Base-by-base conservation (phyloP, 2,113 vertebrate genomes). In the Neotragus pygmaeus region DNA sequence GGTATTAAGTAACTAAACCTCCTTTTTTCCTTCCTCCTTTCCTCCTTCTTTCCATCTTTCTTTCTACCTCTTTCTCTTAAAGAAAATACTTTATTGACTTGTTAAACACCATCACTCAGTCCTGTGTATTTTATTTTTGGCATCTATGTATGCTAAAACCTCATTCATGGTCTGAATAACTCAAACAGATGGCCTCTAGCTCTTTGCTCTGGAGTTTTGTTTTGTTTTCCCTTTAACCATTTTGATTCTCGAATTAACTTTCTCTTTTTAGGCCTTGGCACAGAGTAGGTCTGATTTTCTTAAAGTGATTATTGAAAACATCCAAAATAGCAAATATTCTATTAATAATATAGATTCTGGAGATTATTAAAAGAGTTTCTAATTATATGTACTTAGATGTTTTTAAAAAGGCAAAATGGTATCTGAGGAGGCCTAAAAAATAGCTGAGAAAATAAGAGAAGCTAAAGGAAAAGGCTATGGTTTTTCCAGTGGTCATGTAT, bases 201-300 rank as follows among this genome's bases (percentile, higher is more conserved):
- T 75, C 33, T 90, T 82, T 43, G 11, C 43, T 53, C 15, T 88
- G 66, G 70, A 64, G 49, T 85, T 90, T 81, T 81, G 55, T 70
- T 86, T 57, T 75, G 19, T 93, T 91, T 45, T 77, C 5, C 19
- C 6, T 94, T 43, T 60, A 25, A 93, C 75, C n/a, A 39, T 93
- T 80, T 83, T 96, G 62, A 53, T 51, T 75, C 58, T 92, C 57
- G 81, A 70, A 83, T 80, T 84, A 94, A 83, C 57, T 39, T 91
- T 92, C 43, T 64, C 45, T 45, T 92, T 91, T 73, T 78, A 53
- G 49, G 60, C 93, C 4, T 75, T 81, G 70, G 47, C 91, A 70
- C 30, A 80, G 51, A 93, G 43, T 83, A 93, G 62, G 88, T 86
- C 70, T 96, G n/a, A 16, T 66, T 88, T 91, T 30, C 82, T 92